These are phyloP conservation scores for Calonectris borealis DNA, from an alignment of 2,113 vertebrate species.

Conservation along the genomic window DNA sequence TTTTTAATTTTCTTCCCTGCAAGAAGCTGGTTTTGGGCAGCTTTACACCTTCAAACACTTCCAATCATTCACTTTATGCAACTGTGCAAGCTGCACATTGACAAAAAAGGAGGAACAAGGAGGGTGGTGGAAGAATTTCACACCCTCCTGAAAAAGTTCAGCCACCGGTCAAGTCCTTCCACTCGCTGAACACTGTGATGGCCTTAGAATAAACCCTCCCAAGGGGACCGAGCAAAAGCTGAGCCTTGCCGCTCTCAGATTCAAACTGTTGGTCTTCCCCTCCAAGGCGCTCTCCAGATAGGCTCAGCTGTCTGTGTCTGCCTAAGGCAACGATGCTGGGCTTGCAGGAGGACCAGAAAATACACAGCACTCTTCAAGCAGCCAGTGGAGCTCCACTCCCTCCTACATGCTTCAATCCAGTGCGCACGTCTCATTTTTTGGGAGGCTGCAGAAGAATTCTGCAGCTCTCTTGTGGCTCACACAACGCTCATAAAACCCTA, in stretches of 20 bases:
- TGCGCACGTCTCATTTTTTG: rapidly evolving
- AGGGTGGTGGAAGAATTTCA: neutral
- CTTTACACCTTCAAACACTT: neutral
- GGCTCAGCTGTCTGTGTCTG: neutral
- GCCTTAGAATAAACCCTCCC: neutral
- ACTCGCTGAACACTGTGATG: neutral
- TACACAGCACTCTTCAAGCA: rapidly evolving
- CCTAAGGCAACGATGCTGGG: neutral
- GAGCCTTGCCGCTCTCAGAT: neutral
- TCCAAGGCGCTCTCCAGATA: neutral
- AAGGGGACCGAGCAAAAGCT: neutral
- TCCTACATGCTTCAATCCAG: neutral
- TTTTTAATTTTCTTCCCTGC: neutral
- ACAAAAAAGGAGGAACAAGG: neutral
- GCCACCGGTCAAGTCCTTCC: neutral
- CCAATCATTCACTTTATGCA: neutral
- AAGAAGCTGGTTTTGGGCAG: neutral
- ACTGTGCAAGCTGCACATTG: neutral
- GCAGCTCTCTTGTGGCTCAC: neutral
- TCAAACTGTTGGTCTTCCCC: neutral
- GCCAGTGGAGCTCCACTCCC: neutral
- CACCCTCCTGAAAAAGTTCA: neutral
- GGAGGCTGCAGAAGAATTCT: neutral
- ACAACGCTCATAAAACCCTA: neutral
- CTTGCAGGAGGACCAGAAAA: neutral